Conservation (phyloP, 2,888 invertebrate species). For the Meghimatium bilineatum region DNA sequence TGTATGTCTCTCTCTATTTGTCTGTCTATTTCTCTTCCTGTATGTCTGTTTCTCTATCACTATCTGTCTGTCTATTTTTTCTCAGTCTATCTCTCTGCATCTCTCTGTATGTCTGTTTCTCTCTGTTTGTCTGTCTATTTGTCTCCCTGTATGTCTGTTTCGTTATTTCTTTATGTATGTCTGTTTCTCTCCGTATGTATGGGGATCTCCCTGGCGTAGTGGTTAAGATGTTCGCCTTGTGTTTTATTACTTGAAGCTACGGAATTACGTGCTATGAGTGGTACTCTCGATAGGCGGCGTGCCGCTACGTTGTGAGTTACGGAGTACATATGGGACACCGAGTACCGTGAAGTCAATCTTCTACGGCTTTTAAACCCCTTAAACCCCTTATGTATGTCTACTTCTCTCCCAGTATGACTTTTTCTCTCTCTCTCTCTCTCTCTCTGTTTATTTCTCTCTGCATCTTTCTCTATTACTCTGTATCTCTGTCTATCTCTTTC, state of each 20-base stretch:
- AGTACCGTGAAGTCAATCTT: too few species aligned
- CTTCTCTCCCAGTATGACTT: not conserved
- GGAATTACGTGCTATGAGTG: too few species aligned
- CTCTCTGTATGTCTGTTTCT: slow-evolving; percentile 12
- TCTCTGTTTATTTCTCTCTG: not conserved
- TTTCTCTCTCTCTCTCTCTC: not conserved
- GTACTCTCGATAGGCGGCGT: too few species aligned
- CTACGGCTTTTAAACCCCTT: too few species aligned
- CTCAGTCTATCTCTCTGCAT: slow-evolving; percentile 25
- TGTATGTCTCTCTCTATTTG: not conserved
- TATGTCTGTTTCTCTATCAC: not conserved
- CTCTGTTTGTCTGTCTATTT: slow-evolving; percentile 27
- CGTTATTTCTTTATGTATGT: slow-evolving; percentile 9
- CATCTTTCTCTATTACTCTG: not conserved
- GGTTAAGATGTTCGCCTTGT: too few species aligned
- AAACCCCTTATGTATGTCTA: too few species aligned
- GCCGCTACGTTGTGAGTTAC: too few species aligned
- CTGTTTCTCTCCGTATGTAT: too few species aligned
- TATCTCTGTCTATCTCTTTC: not conserved
- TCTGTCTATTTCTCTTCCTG: not conserved
- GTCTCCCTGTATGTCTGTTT: slow-evolving; percentile 32
- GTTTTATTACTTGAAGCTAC: too few species aligned
- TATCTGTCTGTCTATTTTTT: not conserved
- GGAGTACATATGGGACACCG: too few species aligned
- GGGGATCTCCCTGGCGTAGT: too few species aligned